Percentiles rank a stretch among this genome's conserved stretches.
These are phyloP conservation scores for Tachina lurida DNA, from an alignment of 2,888 invertebrate species.

Conservation along the genomic window DNA sequence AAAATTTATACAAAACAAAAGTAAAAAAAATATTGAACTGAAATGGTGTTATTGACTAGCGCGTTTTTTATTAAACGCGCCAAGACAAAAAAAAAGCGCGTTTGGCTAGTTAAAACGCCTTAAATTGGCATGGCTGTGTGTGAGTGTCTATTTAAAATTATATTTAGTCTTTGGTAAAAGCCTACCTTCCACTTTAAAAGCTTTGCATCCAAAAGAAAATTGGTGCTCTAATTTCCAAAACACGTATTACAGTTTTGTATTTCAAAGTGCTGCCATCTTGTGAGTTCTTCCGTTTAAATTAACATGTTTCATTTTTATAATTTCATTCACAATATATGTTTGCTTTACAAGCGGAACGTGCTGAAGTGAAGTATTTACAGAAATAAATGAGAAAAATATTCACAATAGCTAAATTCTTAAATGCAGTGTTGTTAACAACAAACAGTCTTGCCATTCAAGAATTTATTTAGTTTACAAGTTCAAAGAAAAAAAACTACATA, in stretches of 20 bases:
- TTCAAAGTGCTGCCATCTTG: slow-evolving; percentile 6
- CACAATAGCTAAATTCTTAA: neutral
- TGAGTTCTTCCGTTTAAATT: neutral
- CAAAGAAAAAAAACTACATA: no score
- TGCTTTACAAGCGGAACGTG: neutral
- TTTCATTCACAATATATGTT: neutral
- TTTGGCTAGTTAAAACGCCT: no score
- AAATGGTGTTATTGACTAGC: no score
- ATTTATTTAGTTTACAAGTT: no score
- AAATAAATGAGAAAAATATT: neutral
- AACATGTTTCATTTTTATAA: neutral
- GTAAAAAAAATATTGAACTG: no score
- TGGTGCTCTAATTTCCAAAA: neutral
- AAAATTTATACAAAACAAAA: no score
- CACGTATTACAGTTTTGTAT: neutral
- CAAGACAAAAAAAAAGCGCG: no score
- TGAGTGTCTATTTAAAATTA: neutral
- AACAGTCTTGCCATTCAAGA: neutral
- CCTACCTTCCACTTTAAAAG: slow-evolving; percentile 28
- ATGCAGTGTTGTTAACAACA: neutral
- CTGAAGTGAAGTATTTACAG: neutral
- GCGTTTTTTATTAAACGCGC: no score
- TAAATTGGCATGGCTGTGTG: no score
- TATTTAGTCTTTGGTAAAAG: neutral
- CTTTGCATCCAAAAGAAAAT: neutral